Conservation (phyloP, 1,140 invertebrate genomes). For the Listronotus bonariensis region DNA sequence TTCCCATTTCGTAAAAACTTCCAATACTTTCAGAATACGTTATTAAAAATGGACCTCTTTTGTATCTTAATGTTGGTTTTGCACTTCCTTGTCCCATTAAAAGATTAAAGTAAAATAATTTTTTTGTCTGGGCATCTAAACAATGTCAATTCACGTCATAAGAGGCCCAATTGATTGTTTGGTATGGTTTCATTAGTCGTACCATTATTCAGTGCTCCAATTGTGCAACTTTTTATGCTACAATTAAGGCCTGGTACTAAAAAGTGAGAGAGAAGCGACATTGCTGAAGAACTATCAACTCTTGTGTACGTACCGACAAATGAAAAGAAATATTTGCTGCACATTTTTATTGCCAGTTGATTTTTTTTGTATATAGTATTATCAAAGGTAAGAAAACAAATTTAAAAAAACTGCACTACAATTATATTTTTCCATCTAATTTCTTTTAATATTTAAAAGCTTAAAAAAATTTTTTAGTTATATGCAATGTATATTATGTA, state of each 20-base stretch:
- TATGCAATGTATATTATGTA: too few relatives aligned
- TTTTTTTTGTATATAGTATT: too few relatives aligned
- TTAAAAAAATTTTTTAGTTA: too few relatives aligned
- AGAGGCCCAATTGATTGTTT: slow-evolving; percentile 12
- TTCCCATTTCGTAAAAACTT: too few relatives aligned
- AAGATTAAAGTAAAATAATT: neutral
- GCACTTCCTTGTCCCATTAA: neutral
- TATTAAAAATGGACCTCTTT: too few relatives aligned
- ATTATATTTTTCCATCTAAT: too few relatives aligned
- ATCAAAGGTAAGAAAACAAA: too few relatives aligned
- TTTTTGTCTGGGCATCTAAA: slow-evolving; percentile 7
- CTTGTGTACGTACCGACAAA: neutral
- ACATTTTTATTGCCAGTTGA: neutral
- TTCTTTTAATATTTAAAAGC: too few relatives aligned
- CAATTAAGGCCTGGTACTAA: slow-evolving; percentile 7
- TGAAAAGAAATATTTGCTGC: neutral
- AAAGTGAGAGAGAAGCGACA: slow-evolving; percentile 4
- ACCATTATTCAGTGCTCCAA: slow-evolving; percentile 3
- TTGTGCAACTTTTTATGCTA: slow-evolving; percentile 10
- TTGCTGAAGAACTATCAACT: slow-evolving; percentile 4
- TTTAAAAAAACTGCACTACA: too few relatives aligned
- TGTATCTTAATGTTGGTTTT: too few relatives aligned
- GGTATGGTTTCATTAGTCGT: slow-evolving; percentile 21
- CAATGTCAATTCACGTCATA: slow-evolving; percentile 20
- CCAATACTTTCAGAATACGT: too few relatives aligned